Percentiles rank a stretch among this genome's conserved stretches.
Conservation (phyloP, 2,888 invertebrate genomes). For the Hypolimnas misippus region DNA sequence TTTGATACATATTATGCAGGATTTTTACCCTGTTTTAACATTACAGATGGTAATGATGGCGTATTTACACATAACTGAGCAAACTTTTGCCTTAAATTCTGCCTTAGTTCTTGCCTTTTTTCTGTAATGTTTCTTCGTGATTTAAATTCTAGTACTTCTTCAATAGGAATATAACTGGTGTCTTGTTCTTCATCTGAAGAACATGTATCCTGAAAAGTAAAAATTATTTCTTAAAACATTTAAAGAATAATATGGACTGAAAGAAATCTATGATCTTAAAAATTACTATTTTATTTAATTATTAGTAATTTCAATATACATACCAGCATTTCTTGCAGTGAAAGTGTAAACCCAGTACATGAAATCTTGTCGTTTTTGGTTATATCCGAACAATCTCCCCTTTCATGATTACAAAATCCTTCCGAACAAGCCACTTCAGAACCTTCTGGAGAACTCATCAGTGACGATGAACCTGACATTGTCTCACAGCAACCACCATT, state of each 20-base stretch:
- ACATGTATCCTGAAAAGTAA: conserved; percentile 86
- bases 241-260: not conserved
- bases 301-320: conserved; percentile 50
- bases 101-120: conserved; percentile 91
- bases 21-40: conserved; percentile 54
- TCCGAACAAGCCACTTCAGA: conserved; percentile 96
- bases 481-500: conserved; percentile 89
- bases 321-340: conserved; percentile 92
- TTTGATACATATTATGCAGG: conserved; percentile 50
- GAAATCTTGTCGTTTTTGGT: conserved; percentile 69
- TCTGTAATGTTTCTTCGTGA: conserved; percentile 91
- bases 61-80: conserved; percentile 89
- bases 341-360: conserved; percentile 83
- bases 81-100: conserved; percentile 92
- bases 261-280: no score
- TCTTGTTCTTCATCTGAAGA: conserved; percentile 91
- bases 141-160: conserved; percentile 94
- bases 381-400: conserved; percentile 74
- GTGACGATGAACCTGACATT: conserved; percentile 88
- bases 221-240: not conserved
- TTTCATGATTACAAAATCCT: conserved; percentile 92
- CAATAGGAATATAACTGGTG: conserved; percentile 92
- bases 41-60: conserved; percentile 54
- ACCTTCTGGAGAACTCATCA: conserved; percentile 94
- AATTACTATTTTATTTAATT: not conserved